phyloP scores from a whole-genome alignment of 2,888 invertebrate genomes.

The Agriopis aurantiaria region DNA sequence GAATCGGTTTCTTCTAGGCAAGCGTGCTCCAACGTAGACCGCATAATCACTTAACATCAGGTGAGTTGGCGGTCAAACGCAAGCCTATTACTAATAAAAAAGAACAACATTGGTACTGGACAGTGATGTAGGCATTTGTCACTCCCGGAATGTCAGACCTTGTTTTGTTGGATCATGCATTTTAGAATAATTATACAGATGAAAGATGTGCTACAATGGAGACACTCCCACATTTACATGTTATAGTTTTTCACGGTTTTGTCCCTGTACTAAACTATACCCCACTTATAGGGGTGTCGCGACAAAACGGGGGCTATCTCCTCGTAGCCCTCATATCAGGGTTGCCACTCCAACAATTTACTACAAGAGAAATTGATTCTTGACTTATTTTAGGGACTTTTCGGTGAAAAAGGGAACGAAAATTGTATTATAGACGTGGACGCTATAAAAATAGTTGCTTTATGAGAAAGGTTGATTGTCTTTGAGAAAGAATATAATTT shows the following conservation, averaged over 20 bases:
- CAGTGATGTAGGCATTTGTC: too few relatives aligned
- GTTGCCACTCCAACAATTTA: slow-evolving; percentile 36
- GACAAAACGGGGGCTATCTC: slow-evolving; percentile 63
- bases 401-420: slow-evolving; percentile 38
- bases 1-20: too few relatives aligned
- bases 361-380: slow-evolving; percentile 62
- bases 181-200: neutral
- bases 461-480: slow-evolving; percentile 14
- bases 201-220: slow-evolving; percentile 41
- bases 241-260: slow-evolving; percentile 66
- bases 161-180: neutral
- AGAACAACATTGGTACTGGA: too few relatives aligned
- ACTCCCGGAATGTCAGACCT: too few relatives aligned
- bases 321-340: slow-evolving; percentile 44
- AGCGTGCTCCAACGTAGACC: too few relatives aligned
- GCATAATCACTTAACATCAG: too few relatives aligned
- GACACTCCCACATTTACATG: slow-evolving; percentile 60
- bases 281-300: slow-evolving; percentile 57
- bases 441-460: slow-evolving; percentile 26
- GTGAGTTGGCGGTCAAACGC: too few relatives aligned
- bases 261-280: slow-evolving; percentile 51
- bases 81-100: too few relatives aligned
- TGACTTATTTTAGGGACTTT: slow-evolving; percentile 54
- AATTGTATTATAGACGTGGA: slow-evolving; percentile 43
- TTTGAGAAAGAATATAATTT: slow-evolving; percentile 13